A percentile compares a stretch with the other conserved stretches of the same genome.
Conservation (phyloP, 2,797 vertebrate species). For the Anguilla anguilla region DNA sequence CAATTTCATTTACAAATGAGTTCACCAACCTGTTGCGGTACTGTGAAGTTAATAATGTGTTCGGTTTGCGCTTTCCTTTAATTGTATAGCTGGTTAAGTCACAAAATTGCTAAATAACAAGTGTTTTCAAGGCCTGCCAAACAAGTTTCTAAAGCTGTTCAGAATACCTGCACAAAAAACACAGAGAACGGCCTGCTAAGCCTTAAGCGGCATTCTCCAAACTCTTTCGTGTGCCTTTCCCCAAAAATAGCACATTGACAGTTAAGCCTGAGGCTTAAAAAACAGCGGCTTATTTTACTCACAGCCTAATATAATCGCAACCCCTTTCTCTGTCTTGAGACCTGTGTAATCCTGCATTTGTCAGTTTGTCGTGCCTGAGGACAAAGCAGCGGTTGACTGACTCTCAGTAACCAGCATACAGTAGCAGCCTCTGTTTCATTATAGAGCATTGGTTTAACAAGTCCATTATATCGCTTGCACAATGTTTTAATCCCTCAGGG, state of each 20-base stretch:
- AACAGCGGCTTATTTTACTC: background rate
- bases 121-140: background rate
- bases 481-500: constrained; percentile 60
- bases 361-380: constrained; percentile 46
- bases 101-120: too few relatives aligned
- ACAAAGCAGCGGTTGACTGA: constrained; percentile 53
- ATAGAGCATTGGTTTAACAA: constrained; percentile 65
- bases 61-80: background rate
- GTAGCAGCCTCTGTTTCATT: constrained; percentile 60
- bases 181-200: background rate
- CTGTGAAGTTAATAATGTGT: background rate
- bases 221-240: background rate
- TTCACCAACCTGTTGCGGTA: background rate
- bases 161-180: background rate
- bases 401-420: constrained; percentile 45
- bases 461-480: constrained; percentile 57
- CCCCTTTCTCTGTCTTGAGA: constrained; percentile 39
- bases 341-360: constrained; percentile 33
- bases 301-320: background rate
- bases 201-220: background rate
- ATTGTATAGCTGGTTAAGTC: too few relatives aligned
- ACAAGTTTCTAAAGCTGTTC: background rate
- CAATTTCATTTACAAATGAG: background rate
- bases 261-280: background rate
- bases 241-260: background rate